phyloP scores from a whole-genome alignment of 2,888 invertebrate species.

The Amiota minor region DNA sequence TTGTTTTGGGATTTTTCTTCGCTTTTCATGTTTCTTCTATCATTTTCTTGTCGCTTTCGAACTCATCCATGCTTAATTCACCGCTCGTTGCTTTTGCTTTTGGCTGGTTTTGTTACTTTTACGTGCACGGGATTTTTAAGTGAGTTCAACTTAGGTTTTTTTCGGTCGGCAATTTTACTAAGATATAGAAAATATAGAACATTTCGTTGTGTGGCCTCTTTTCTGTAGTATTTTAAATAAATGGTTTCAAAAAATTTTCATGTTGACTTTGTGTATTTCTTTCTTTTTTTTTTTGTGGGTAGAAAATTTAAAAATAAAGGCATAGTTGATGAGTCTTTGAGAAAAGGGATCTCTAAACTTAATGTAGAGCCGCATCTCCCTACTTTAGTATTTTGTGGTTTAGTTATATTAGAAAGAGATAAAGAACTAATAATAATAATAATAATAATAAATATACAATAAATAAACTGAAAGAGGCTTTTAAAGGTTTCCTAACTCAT shows the following conservation, averaged over 20 bases:
- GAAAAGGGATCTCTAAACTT: no score
- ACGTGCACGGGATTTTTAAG: conserved; percentile 59
- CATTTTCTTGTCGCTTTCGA: background rate
- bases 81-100: conserved; percentile 29
- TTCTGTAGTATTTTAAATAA: conserved; percentile 46
- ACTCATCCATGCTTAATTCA: background rate
- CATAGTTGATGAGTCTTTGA: background rate
- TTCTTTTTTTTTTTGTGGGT: background rate
- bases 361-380: no score
- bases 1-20: background rate
- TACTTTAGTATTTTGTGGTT: no score
- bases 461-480: no score
- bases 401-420: no score
- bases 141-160: conserved; percentile 21
- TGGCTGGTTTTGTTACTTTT: conserved; percentile 45
- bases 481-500: no score
- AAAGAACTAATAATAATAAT: no score
- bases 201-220: no score
- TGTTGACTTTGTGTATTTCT: conserved; percentile 5
- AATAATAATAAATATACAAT: no score
- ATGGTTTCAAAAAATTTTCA: conserved; percentile 58
- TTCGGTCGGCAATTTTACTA: background rate
- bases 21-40: background rate
- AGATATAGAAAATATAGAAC: background rate
- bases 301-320: conserved; percentile 57